Evolutionary conservation across 2,888 invertebrate species (phyloP), one percentile per base, ranked within the genome.

Genomic region (Gymnocheta viridis): DNA sequence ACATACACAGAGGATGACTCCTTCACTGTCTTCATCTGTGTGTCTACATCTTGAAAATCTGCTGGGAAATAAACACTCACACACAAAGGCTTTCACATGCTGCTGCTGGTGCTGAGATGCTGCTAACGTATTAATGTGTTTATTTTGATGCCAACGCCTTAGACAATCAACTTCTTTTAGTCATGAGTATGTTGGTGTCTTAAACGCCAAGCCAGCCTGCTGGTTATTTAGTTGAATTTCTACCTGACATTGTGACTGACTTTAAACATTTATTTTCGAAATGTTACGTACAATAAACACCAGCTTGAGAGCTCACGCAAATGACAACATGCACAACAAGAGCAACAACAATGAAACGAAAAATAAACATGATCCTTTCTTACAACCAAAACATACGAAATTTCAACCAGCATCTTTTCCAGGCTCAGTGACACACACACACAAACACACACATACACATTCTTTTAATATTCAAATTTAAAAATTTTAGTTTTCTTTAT

Each of bases 211-310:
- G 56, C 62, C 19, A 54, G 47, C n/a, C 41, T 58, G 19, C 60
- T 38, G 70, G 19, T 44, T 58, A 27, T 49, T 77, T 60, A 27
- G n/a, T 49, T 32, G 64, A 56, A 72, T 51, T 69, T 51, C 79
- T 83, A 83, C 79, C 83, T 83, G 83, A 80, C 83, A 80, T 80
- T 79, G 58, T 76, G 74, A 79, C 70, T 83, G 83, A 83, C 83
- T 83, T 83, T 83, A 83, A 80, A 51, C 74, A 76, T 70, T 82
- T 82, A 74, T 82, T 79, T 64, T 49, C 47, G 19, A 76, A 56
- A 73, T 51, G 44, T 56, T 73, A 19, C 19, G 14, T 51, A 44
- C 58, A 64, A 60, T 22, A 73, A 29, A 82, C 64, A 49, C 38
- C 62, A 70, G 70, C 69, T 54, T 60, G 54, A 72, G 66, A 79